phyloP scores from a whole-genome alignment of 2,113 vertebrate species.

The Labeo rohita region DNA sequence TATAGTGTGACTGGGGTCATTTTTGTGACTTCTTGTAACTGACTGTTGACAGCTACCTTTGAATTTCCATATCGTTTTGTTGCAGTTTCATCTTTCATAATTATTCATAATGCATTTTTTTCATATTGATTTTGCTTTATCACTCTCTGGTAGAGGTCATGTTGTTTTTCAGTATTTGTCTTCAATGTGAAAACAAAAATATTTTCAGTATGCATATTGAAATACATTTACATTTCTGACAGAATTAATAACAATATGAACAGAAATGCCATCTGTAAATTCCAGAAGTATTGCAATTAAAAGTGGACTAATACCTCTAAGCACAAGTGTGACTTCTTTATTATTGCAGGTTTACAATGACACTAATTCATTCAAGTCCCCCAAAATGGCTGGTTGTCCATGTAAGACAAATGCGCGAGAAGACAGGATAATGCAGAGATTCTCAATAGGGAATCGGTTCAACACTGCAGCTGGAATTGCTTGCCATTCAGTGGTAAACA shows the following conservation, averaged over 20 bases:
- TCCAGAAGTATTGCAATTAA: conserved; percentile 19
- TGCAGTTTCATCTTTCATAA: conserved; percentile 4
- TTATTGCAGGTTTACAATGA: background rate
- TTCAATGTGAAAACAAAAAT: conserved; percentile 1
- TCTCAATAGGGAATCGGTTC: no score
- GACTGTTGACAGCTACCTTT: background rate
- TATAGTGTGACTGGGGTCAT: background rate
- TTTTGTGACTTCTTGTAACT: background rate
- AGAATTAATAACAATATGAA: background rate
- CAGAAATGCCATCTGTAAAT: background rate
- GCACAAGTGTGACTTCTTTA: background rate
- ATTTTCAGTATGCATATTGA: conserved; percentile 10
- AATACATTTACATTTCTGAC: conserved; percentile 3
- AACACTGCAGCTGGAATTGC: no score
- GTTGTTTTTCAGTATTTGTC: conserved; percentile 31
- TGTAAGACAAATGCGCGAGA: no score
- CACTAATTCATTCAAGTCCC: no score
- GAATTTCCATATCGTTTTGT: background rate
- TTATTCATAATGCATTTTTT: conserved; percentile 14
- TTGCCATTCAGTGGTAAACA: no score
- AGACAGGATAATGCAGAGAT: no score
- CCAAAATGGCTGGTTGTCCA: no score
- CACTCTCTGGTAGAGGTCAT: conserved; percentile 38
- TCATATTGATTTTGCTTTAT: conserved; percentile 9
- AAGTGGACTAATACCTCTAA: conserved; percentile 5